Evolutionary conservation across 2,797 vertebrate genomes (phyloP).

Genomic region (Scyliorhinus canicula): DNA sequence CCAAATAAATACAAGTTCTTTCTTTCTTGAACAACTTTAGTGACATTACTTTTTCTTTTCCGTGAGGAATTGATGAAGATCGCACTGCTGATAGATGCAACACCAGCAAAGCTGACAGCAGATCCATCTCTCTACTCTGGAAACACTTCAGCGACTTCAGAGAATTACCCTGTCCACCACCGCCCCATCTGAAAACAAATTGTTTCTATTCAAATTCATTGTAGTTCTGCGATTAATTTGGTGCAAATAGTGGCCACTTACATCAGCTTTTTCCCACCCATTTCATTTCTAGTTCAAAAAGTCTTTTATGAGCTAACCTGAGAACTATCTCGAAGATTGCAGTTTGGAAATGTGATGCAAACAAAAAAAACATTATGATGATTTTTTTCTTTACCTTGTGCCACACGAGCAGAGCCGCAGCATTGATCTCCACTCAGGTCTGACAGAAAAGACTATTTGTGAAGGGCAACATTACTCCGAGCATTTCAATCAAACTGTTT

Average conservation of each 20-base stretch:
- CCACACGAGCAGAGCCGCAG: not conserved
- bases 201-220: not conserved
- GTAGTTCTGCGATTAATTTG: not conserved
- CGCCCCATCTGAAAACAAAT: constrained; percentile 12
- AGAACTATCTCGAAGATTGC: not conserved
- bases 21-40: not conserved
- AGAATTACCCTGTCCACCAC: not conserved
- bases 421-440: not conserved
- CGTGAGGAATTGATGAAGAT: not conserved
- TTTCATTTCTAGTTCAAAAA: not conserved
- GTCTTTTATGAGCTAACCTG: not conserved
- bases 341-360: not conserved
- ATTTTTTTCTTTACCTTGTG: not conserved
- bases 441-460: not conserved
- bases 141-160: not conserved
- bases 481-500: constrained; percentile 1
- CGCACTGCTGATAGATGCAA: not conserved
- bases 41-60: not conserved
- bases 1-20: not conserved
- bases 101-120: not conserved
- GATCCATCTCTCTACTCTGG: not conserved
- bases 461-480: not conserved
- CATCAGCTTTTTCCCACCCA: not conserved
- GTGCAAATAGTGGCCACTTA: not conserved
- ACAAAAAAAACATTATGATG: not conserved